Evolutionary conservation across 2,797 vertebrate species (phyloP).

Genomic region (Gadopsis marmoratus): DNA sequence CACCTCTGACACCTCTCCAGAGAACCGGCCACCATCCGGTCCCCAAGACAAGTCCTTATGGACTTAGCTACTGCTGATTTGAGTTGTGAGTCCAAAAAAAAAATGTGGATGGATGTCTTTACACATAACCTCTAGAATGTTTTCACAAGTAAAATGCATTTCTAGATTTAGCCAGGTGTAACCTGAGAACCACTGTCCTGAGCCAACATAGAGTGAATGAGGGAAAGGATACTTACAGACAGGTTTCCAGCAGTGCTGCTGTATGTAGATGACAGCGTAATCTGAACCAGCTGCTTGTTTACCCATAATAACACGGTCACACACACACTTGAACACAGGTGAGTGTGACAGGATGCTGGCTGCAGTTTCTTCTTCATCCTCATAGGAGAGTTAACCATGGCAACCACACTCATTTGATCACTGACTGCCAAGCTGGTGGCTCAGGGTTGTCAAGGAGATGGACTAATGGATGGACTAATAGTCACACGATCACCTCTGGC

Average conservation of each 20-base stretch:
- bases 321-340: slow-evolving; percentile 17
- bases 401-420: slow-evolving; percentile 46
- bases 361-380: slow-evolving; percentile 19
- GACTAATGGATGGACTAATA: too few relatives aligned
- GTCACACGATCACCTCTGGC: not conserved
- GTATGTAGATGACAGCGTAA: slow-evolving; percentile 25
- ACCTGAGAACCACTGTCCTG: not conserved
- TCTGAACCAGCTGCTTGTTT: slow-evolving; percentile 48
- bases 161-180: not conserved
- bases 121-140: not conserved
- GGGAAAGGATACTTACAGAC: not conserved
- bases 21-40: too few relatives aligned
- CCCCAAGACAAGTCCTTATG: too few relatives aligned
- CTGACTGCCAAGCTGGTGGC: slow-evolving; percentile 23
- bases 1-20: too few relatives aligned
- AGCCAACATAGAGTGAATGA: not conserved
- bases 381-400: slow-evolving; percentile 36
- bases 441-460: slow-evolving; percentile 47
- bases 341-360: slow-evolving; percentile 45
- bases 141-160: not conserved
- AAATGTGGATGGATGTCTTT: too few relatives aligned
- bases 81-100: too few relatives aligned
- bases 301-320: slow-evolving; percentile 14
- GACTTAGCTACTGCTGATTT: too few relatives aligned
- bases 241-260: slow-evolving; percentile 7